Conservation (phyloP, 92 coral and sea anemone species). For the Anthopleura xanthogrammica region DNA sequence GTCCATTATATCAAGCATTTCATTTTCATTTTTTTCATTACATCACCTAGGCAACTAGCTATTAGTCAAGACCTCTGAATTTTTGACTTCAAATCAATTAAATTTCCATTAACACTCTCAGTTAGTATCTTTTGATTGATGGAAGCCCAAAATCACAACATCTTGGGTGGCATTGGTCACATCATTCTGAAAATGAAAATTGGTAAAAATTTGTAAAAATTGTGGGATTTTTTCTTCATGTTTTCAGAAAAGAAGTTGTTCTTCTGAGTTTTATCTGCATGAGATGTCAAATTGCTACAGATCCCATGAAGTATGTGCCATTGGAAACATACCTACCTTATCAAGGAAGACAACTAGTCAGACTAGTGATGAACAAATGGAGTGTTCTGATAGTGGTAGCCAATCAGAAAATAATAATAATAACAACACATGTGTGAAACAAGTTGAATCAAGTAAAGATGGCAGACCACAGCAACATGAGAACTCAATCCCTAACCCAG, state of each 20-base stretch:
- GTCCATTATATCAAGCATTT: no score
- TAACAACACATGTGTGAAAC: neutral
- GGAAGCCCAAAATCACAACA: no score
- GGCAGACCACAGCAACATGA: neutral
- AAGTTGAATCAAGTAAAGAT: neutral
- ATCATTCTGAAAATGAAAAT: no score
- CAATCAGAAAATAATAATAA: neutral
- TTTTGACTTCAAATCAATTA: no score
- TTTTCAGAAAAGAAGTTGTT: slow-evolving; percentile 22
- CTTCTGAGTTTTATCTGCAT: neutral
- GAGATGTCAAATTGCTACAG: neutral
- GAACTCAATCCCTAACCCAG: neutral
- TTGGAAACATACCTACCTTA: neutral
- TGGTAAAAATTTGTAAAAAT: neutral
- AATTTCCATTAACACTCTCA: no score
- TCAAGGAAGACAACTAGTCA: neutral
- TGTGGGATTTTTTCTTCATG: neutral
- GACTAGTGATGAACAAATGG: neutral
- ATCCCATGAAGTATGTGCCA: neutral
- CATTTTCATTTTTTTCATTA: no score
- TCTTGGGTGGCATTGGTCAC: no score
- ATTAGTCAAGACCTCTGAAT: no score
- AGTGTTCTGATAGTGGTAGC: neutral
- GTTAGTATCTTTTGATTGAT: no score
- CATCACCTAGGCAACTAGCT: no score